Base-by-base conservation (phyloP, 2,888 invertebrate species). In the Ptilodon capucinus region DNA sequence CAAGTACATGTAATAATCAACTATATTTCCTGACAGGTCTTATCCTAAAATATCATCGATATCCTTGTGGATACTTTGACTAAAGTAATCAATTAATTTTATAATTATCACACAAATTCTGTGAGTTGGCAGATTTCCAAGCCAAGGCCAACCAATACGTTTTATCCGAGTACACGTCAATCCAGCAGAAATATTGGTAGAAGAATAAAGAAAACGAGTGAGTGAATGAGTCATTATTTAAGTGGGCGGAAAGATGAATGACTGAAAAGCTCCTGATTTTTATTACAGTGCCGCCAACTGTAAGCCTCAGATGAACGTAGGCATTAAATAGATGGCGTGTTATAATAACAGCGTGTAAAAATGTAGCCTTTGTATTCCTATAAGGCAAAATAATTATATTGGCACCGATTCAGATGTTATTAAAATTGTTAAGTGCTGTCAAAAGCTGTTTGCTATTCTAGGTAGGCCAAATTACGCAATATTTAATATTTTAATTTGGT, bases 161-260 rank as follows among this genome's bases (percentile, higher is more conserved):
- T 64, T 66, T 59, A 63, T 69, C 61, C 71, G 67, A 63, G 59
- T 48, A 65, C 71, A 71, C 79, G 75, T 71, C 76, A 69, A 61
- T 63, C 75, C 41, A 69, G 66, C 76, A 57, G 54, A 71, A 77
- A 71, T 65, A 64, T 61, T 61, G 59, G 61, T 63, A 55, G 60
- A 60, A 68, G 72, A 66, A 66, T 57, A 58, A 60, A 50, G 30
- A 45, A 44, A 14, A 30, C 11, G 38, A 30, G 35, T 40, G 30
- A 52, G 46, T 23, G n/a, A 39, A 44, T 36, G 51, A 51, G 18
- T 36, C 2, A 11, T 17, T 6, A 32, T 1, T 6, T 6, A 7
- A 32, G 14, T 32, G 32, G 28, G 28, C 28, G 28, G 28, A 28
- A 28, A 28, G 11, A 4, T 11, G n/a, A 28, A n/a, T 28, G 28